phyloP scores from a whole-genome alignment of 1,140 invertebrate species.

The Hypothenemus hampei region DNA sequence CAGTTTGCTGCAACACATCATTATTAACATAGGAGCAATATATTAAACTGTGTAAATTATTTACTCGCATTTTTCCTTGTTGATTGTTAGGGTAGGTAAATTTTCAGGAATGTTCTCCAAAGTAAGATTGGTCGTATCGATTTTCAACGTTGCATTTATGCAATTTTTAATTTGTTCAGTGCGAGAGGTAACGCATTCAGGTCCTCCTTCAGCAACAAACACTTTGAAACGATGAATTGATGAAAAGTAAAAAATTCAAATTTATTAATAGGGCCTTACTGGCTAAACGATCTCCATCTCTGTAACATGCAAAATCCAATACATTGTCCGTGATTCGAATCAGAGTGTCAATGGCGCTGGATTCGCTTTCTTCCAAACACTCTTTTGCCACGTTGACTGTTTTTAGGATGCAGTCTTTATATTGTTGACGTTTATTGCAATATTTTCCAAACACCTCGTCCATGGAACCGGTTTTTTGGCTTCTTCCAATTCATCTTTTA shows the following conservation, averaged over 20 bases:
- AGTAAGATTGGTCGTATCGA: slow-evolving; percentile 20
- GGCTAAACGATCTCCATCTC: slow-evolving; percentile 75
- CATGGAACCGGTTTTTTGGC: slow-evolving; percentile 51
- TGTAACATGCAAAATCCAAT: slow-evolving; percentile 66
- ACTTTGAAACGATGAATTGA: slow-evolving; percentile 52
- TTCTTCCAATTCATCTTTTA: slow-evolving; percentile 56
- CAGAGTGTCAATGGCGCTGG: slow-evolving; percentile 52
- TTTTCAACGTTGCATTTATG: slow-evolving; percentile 40
- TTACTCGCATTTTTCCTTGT: slow-evolving; percentile 38
- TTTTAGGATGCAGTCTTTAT: slow-evolving; percentile 57
- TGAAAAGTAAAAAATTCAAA: slow-evolving; percentile 48
- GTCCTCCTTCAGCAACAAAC: slow-evolving; percentile 41
- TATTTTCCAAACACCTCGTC: slow-evolving; percentile 67
- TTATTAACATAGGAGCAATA: not conserved
- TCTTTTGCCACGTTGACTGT: slow-evolving; percentile 55
- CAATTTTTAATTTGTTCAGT: slow-evolving; percentile 33
- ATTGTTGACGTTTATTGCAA: slow-evolving; percentile 55
- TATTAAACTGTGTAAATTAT: slow-evolving; percentile 9
- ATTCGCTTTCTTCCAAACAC: slow-evolving; percentile 60
- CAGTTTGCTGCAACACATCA: slow-evolving; percentile 49
- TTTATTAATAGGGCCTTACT: slow-evolving; percentile 51
- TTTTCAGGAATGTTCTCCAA: slow-evolving; percentile 1
- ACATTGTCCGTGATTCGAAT: slow-evolving; percentile 61
- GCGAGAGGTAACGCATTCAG: slow-evolving; percentile 32
- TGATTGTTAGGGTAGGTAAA: slow-evolving; percentile 28